A percentile compares a stretch with the other conserved stretches of the same genome.
These are phyloP conservation scores for Watersipora subatra DNA, from an alignment of 1,140 invertebrate species.

Conservation along the genomic window DNA sequence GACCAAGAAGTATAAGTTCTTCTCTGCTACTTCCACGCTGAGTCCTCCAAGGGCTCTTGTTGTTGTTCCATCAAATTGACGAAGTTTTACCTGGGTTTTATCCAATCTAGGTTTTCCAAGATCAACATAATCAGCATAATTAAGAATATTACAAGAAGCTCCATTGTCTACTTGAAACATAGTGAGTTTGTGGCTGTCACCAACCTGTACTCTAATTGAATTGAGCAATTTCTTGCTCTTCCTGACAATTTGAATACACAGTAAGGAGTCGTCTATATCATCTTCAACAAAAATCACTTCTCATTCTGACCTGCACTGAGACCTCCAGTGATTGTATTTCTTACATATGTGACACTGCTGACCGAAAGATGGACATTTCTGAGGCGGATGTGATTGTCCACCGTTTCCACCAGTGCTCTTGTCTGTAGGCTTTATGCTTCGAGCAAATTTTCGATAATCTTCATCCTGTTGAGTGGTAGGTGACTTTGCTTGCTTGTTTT, in stretches of 20 bases:
- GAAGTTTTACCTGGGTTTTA: background rate
- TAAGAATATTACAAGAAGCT: background rate
- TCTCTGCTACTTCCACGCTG: background rate
- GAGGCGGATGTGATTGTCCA: background rate
- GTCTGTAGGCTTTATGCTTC: background rate
- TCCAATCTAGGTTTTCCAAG: background rate
- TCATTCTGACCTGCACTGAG: background rate
- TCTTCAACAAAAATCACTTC: background rate
- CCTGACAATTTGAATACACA: background rate
- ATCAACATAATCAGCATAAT: background rate
- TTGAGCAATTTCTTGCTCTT: background rate
- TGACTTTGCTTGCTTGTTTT: background rate
- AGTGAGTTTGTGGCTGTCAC: background rate
- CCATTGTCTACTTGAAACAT: background rate
- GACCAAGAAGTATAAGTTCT: background rate
- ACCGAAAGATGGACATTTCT: constrained; percentile 2
- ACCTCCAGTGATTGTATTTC: background rate
- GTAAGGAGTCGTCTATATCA: background rate
- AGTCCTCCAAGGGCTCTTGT: background rate
- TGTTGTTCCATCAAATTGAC: background rate
- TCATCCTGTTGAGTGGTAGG: background rate
- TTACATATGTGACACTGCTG: constrained; percentile 4
- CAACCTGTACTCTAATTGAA: background rate
- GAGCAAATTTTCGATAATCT: background rate
- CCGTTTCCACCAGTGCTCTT: background rate